Evolutionary conservation across 2,113 vertebrate species (phyloP).

Genomic region (Chaetodon trifascialis): DNA sequence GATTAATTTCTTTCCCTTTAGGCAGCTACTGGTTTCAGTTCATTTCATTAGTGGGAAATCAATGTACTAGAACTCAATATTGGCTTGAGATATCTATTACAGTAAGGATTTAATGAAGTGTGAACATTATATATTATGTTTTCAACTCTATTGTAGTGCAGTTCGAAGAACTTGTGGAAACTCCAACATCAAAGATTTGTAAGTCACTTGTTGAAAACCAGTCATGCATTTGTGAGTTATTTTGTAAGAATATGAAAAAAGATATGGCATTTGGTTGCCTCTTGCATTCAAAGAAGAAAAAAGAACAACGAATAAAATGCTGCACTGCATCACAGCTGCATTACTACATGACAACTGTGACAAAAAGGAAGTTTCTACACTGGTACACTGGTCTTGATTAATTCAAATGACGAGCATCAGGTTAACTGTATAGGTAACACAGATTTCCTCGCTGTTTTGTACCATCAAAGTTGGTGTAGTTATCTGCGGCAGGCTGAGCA

Average conservation of each 20-base stretch:
- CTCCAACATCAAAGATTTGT: neutral
- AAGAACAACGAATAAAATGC: too few relatives aligned
- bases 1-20: neutral
- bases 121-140: neutral
- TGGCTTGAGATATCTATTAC: neutral
- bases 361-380: too few relatives aligned
- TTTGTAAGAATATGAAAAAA: conserved; percentile 1
- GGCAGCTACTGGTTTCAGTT: neutral
- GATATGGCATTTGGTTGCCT: neutral
- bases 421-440: neutral
- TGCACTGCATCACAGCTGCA: too few relatives aligned
- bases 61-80: neutral
- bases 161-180: too few relatives aligned
- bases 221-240: neutral
- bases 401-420: neutral
- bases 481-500: conserved; percentile 44
- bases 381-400: neutral
- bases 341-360: too few relatives aligned
- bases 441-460: conserved; percentile 28
- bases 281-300: neutral
- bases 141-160: neutral
- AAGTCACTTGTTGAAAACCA: neutral
- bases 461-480: conserved; percentile 90
- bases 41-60: neutral
- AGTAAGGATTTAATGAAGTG: neutral